Base-by-base conservation (phyloP, 2,888 invertebrate species). In the Imbricaverruca yamaguchii region DNA sequence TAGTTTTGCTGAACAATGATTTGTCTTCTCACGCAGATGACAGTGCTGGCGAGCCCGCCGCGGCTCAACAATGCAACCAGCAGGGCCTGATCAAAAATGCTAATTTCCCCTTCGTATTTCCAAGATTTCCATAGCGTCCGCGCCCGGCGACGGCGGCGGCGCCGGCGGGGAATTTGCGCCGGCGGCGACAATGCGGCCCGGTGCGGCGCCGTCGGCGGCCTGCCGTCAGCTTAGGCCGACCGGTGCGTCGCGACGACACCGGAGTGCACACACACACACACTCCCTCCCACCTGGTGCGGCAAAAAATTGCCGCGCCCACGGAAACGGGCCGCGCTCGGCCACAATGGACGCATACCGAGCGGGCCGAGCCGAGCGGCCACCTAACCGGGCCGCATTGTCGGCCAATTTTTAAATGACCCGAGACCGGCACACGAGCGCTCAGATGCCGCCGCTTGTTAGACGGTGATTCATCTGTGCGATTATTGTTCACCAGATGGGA, bases 71-170 rank as follows among this genome's bases (percentile, higher is more conserved):
- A 74, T 74, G 55, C 74, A 74, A 55, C 74, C 53, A 55, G 74
- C 23, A 53, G 53, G 55, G 21, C 74, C 74, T 74, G 74, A 74
- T 74, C 74, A 74, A 74, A 74, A 74, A 74, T 74, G 74, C 74
- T 55, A 74, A 74, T 74, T 53, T 74, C 74, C 53, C 55, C 55
- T 53, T 53, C 74, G 23, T 53, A 55, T 74, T 53, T 74, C 74
- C 11, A 55, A 55, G 53, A 74, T 74, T 74, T 74, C 74, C 74
- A 74, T 74, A 74, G 55, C 21, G 74, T 53, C 39, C 9, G 69
- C 39, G 69, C 69, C 39, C 23, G 9, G 65, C 69, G 1, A 8
- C 23, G 69, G 15, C 39, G 15, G 69, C 23, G 11, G 25, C 69
- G 12, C 69, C 15, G 69, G 39, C 39, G 39, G 39, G 39, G 39